Evolutionary conservation across 2,888 invertebrate genomes (phyloP).

Genomic region (Sycophila texana): DNA sequence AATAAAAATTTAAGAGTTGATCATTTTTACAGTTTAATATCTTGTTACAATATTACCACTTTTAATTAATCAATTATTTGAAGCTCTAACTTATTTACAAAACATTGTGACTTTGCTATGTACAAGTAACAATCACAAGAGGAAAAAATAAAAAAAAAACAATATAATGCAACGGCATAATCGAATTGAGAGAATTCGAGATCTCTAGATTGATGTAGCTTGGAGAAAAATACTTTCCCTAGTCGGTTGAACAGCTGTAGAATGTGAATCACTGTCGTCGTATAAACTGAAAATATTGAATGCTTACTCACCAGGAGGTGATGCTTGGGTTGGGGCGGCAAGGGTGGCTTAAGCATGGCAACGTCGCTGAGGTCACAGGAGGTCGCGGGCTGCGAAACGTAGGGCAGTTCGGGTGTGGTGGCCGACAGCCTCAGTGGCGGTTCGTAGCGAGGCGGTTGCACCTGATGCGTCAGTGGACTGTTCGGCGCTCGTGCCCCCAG

Average conservation of each 20-base stretch:
- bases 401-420: conserved; percentile 66
- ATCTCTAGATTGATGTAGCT: not conserved
- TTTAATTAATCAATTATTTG: too few species aligned
- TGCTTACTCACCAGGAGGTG: conserved; percentile 63
- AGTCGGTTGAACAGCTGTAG: not conserved
- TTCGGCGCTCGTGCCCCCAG: conserved; percentile 70
- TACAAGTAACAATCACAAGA: too few species aligned
- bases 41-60: too few species aligned
- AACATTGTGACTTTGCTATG: too few species aligned
- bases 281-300: too few species aligned
- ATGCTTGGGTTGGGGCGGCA: conserved; percentile 71
- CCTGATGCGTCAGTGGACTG: conserved; percentile 53
- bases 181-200: too few species aligned
- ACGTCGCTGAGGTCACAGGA: conserved; percentile 71
- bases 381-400: conserved; percentile 63
- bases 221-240: not conserved
- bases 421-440: conserved; percentile 60
- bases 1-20: too few species aligned
- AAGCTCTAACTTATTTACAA: too few species aligned
- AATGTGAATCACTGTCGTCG: not conserved
- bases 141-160: too few species aligned
- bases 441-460: conserved; percentile 70
- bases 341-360: conserved; percentile 71
- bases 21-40: too few species aligned
- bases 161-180: too few species aligned